These are phyloP conservation scores for Chymomyza fuscimana DNA, from an alignment of 2,888 invertebrate genomes.

Conservation along the genomic window DNA sequence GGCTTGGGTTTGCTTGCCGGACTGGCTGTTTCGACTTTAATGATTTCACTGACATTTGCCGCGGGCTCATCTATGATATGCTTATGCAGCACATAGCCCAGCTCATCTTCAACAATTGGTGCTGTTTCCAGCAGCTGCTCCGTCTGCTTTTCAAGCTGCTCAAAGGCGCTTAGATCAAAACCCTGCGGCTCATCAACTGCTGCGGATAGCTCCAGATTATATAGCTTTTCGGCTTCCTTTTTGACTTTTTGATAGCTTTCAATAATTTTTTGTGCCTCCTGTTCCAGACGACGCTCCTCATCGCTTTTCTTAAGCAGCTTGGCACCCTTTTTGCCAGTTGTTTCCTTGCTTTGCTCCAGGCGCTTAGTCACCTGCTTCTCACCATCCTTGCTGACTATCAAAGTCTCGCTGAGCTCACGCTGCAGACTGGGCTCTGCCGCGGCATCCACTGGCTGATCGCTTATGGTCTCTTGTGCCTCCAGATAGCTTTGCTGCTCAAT, in stretches of 20 bases:
- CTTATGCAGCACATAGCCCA: slow-evolving; percentile 72
- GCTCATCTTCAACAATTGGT: slow-evolving; percentile 47
- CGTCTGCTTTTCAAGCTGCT: slow-evolving; percentile 28
- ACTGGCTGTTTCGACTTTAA: slow-evolving; percentile 31
- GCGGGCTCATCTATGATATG: slow-evolving; percentile 59
- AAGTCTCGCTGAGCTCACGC: slow-evolving; percentile 62
- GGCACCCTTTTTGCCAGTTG: slow-evolving; percentile 64
- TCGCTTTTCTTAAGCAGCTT: slow-evolving; percentile 75
- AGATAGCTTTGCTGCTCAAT: slow-evolving; percentile 71
- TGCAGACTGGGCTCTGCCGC: slow-evolving; percentile 48
- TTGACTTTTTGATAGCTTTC: slow-evolving; percentile 76
- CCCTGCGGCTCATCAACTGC: slow-evolving; percentile 67
- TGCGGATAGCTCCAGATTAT: slow-evolving; percentile 52
- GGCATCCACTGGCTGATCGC: slow-evolving; percentile 28
- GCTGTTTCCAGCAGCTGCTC: neutral
- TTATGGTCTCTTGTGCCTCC: slow-evolving; percentile 48
- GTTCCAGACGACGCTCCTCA: slow-evolving; percentile 71
- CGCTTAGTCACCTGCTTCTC: slow-evolving; percentile 73
- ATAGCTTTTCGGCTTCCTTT: slow-evolving; percentile 74
- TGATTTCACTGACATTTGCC: slow-evolving; percentile 12
- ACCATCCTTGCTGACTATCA: slow-evolving; percentile 65
- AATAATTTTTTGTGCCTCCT: slow-evolving; percentile 74
- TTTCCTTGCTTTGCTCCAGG: slow-evolving; percentile 58
- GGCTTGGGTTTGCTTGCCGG: slow-evolving; percentile 48
- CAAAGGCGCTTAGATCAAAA: slow-evolving; percentile 68